Percentiles rank a stretch among this genome's conserved stretches.
phyloP scores from a whole-genome alignment of 2,888 invertebrate genomes.

The Arrhopalites spinosus region DNA sequence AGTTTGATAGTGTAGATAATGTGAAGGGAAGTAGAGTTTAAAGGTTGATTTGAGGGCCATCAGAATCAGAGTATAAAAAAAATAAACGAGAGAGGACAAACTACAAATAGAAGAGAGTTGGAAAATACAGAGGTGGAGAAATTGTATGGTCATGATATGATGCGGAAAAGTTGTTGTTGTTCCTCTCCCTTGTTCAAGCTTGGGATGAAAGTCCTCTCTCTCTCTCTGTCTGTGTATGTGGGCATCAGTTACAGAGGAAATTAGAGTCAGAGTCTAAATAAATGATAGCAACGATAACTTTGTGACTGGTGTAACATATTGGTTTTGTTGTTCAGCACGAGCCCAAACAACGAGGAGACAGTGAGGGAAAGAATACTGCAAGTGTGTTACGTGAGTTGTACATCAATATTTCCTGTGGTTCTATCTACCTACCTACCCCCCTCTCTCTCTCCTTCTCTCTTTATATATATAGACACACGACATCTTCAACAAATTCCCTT shows the following conservation, averaged over 20 bases:
- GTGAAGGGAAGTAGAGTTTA: not conserved
- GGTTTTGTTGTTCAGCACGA: slow-evolving; percentile 4
- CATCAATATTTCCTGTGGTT: not conserved
- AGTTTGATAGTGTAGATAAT: not conserved
- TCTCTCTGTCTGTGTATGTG: not conserved
- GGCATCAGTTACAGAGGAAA: not conserved
- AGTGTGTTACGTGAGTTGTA: not conserved
- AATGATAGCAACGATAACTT: slow-evolving; percentile 1
- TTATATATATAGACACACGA: not conserved
- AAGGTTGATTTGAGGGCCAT: slow-evolving; percentile 4
- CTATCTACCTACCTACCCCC: not conserved
- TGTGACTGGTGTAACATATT: slow-evolving; percentile 10
- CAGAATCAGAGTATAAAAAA: not conserved
- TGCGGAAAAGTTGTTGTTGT: too few species aligned
- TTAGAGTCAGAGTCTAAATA: slow-evolving; percentile 13
- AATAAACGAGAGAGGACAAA: too few species aligned
- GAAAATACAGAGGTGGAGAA: too few species aligned
- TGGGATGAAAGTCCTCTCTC: too few species aligned
- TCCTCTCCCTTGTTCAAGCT: too few species aligned
- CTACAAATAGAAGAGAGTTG: too few species aligned
- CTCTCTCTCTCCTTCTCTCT: too few species aligned
- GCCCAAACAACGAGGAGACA: not conserved
- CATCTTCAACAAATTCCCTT: not conserved
- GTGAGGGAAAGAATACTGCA: not conserved
- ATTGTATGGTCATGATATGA: too few species aligned